Evolutionary conservation across 2,113 vertebrate genomes (phyloP).

Genomic region (human): GRCh38 chr2:151818001-151818500

Average conservation of each 20-base stretch:
- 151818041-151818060: background rate
- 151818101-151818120: background rate
- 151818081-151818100: background rate
- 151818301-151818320: no score
- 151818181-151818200: background rate
- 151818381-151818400: no score
- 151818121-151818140: background rate
- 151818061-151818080: background rate
- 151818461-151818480: no score
- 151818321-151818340: no score
- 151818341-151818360: no score
- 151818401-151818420: no score
- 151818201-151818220: background rate
- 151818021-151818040: background rate
- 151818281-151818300: no score
- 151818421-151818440: no score
- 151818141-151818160: background rate
- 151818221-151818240: background rate
- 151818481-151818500: no score
- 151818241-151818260: background rate
- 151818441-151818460: no score
- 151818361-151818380: no score
- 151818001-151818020: background rate
- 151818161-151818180: background rate
- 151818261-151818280: background rate